Conservation (phyloP, 2,888 invertebrate species). For the Imbricaverruca yamaguchii region DNA sequence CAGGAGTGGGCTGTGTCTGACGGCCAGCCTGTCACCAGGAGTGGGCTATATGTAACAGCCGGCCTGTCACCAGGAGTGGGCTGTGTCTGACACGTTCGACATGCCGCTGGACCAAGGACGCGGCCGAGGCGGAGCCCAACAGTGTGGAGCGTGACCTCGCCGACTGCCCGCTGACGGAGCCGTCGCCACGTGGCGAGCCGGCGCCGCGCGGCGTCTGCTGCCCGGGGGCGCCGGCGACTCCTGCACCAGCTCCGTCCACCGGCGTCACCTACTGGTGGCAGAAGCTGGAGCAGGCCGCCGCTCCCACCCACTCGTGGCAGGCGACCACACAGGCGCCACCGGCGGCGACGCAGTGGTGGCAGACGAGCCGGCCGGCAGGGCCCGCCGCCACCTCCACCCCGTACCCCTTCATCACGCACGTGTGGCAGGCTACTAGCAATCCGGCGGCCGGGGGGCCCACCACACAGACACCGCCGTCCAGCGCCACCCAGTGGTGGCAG, state of each 20-base stretch:
- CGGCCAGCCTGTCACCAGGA: not conserved
- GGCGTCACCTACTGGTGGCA: not conserved
- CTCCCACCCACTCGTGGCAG: slow-evolving; percentile 12
- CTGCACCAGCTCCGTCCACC: not conserved
- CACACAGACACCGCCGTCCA: not conserved
- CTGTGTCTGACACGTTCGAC: not conserved
- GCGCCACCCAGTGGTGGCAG: slow-evolving; percentile 1
- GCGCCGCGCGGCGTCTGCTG: slow-evolving; percentile 1
- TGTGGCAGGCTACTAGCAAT: no score
- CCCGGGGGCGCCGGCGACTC: not conserved
- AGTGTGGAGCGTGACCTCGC: not conserved
- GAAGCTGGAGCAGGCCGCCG: not conserved
- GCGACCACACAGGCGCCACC: not conserved
- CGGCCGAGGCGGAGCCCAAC: not conserved
- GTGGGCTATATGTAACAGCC: not conserved
- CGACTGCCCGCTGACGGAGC: not conserved
- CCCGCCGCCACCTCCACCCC: no score
- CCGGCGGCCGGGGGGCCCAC: not conserved
- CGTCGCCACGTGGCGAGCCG: not conserved
- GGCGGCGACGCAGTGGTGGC: not conserved
- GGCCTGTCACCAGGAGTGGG: not conserved
- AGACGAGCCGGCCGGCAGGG: not conserved
- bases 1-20: no score
- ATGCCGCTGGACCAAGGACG: not conserved
- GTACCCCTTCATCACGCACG: no score